Conservation (phyloP, 2,113 vertebrate species). For the Delphinus delphis region DNA sequence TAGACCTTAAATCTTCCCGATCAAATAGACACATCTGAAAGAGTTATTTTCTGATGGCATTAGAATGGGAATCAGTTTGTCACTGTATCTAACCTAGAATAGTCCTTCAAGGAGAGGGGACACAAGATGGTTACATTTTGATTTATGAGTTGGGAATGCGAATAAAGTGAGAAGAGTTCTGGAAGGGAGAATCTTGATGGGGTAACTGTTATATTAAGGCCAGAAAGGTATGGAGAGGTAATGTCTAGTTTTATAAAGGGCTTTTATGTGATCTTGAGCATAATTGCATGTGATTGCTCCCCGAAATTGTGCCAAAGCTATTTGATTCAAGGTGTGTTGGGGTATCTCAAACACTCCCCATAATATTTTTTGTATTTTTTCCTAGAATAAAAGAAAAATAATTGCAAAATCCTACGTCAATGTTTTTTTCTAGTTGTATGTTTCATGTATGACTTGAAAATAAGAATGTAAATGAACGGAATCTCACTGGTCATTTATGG, state of each 20-base stretch:
- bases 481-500: neutral
- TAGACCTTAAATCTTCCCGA: neutral
- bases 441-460: constrained; percentile 63
- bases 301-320: neutral
- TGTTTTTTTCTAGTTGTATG: neutral
- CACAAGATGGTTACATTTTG: neutral
- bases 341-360: neutral
- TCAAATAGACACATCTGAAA: neutral
- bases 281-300: neutral
- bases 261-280: neutral
- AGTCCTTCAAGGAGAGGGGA: neutral
- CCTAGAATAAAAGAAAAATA: neutral
- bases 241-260: neutral
- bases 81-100: neutral
- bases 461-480: constrained; percentile 45
- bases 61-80: neutral
- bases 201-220: neutral
- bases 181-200: neutral
- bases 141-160: neutral
- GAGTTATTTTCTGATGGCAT: neutral
- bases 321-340: constrained; percentile 45
- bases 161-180: neutral
- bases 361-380: constrained; percentile 11
- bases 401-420: neutral
- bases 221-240: neutral